These are phyloP conservation scores for Tragulus kanchil DNA, from an alignment of 2,113 vertebrate genomes.

Conservation along the genomic window DNA sequence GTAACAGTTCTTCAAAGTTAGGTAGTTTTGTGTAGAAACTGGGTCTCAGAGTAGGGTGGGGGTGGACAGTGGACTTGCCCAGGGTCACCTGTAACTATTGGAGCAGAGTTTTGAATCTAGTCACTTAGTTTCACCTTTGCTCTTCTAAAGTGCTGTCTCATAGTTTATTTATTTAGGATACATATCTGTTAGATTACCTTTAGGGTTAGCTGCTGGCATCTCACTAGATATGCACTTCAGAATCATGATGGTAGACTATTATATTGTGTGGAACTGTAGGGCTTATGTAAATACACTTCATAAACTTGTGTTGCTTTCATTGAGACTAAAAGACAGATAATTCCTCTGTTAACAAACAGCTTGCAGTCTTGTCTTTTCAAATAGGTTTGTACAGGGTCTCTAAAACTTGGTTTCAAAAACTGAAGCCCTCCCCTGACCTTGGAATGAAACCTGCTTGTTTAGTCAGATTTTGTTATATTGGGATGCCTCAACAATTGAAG, in stretches of 20 bases:
- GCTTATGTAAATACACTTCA: neutral
- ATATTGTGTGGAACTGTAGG: neutral
- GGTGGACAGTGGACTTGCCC: neutral
- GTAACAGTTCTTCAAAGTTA: neutral
- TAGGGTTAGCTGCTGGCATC: neutral
- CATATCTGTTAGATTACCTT: neutral
- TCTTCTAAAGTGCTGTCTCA: slow-evolving; percentile 21
- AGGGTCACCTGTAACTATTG: neutral
- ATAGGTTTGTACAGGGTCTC: neutral
- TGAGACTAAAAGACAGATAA: neutral
- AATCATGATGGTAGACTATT: neutral
- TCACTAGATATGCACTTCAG: neutral
- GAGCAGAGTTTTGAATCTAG: neutral
- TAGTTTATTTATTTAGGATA: neutral
- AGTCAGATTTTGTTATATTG: neutral
- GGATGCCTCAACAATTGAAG: neutral
- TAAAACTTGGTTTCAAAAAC: neutral
- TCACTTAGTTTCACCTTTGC: neutral
- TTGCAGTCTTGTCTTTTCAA: neutral
- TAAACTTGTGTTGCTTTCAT: neutral
- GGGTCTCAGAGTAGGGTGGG: neutral
- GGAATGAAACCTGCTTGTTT: neutral
- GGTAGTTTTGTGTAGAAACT: neutral
- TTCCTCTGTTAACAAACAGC: neutral
- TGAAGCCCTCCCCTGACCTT: neutral